These are phyloP conservation scores for Galago senegalensis DNA, from an alignment of 2,797 vertebrate species.

Conservation along the genomic window DNA sequence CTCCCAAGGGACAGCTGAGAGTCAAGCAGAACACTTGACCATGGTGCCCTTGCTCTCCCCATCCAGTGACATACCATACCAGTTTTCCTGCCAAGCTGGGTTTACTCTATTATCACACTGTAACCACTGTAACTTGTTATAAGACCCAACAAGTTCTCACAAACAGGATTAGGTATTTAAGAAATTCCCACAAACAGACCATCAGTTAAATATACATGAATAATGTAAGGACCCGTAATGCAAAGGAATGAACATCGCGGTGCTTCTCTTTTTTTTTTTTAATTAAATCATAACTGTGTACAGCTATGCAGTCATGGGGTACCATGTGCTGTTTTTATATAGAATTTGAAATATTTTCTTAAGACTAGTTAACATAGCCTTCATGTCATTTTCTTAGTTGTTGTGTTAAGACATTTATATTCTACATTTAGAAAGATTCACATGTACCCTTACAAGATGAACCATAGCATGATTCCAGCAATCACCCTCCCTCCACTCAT, in stretches of 20 bases:
- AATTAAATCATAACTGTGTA: no score
- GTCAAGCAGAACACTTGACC: neutral
- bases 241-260: neutral
- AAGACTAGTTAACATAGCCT: no score
- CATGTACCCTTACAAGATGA: no score
- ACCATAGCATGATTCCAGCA: no score
- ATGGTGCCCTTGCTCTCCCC: neutral
- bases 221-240: neutral
- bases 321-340: no score
- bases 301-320: no score
- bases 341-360: no score
- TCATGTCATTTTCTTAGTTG: no score
- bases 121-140: neutral
- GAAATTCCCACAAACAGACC: neutral
- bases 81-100: neutral
- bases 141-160: neutral
- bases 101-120: neutral
- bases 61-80: rapidly evolving
- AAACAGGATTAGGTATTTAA: neutral
- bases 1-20: neutral
- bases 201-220: neutral
- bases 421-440: no score
- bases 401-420: no score
- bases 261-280: no score
- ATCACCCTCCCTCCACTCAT: no score